Conservation (phyloP, 2,888 invertebrate genomes). For the Sepioteuthis lessoniana region DNA sequence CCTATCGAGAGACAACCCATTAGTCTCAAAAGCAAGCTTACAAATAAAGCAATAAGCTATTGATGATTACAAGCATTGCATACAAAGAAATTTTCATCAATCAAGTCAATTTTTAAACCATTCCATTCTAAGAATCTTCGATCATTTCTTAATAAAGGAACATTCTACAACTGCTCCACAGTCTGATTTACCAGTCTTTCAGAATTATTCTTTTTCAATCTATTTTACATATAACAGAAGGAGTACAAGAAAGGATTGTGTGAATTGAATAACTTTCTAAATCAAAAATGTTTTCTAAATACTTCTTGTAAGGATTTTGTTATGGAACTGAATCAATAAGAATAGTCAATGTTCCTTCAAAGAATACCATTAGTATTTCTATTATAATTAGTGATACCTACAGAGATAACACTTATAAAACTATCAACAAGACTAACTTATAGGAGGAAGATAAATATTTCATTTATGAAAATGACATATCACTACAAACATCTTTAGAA, state of each 20-base stretch:
- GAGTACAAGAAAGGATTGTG: background rate
- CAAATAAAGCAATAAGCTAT: background rate
- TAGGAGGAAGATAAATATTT: too few relatives aligned
- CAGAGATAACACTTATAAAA: too few relatives aligned
- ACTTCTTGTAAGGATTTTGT: too few relatives aligned
- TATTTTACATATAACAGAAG: background rate
- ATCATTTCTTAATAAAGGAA: constrained; percentile 4
- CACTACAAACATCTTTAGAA: too few relatives aligned
- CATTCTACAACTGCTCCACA: background rate
- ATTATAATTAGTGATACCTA: too few relatives aligned
- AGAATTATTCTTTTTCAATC: background rate
- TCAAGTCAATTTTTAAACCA: background rate
- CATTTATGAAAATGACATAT: too few relatives aligned
- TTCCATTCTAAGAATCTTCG: background rate
- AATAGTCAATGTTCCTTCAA: too few relatives aligned
- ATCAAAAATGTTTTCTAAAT: too few relatives aligned
- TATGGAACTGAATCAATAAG: too few relatives aligned
- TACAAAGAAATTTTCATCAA: background rate
- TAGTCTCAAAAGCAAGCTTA: background rate
- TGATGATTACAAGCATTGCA: background rate
- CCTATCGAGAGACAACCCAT: background rate
- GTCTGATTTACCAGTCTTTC: background rate
- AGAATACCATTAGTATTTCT: too few relatives aligned
- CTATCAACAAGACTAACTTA: too few relatives aligned
- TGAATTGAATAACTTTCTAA: too few relatives aligned